These are phyloP conservation scores for Martes flavigula DNA, from an alignment of 2,797 vertebrate species.

Conservation along the genomic window DNA sequence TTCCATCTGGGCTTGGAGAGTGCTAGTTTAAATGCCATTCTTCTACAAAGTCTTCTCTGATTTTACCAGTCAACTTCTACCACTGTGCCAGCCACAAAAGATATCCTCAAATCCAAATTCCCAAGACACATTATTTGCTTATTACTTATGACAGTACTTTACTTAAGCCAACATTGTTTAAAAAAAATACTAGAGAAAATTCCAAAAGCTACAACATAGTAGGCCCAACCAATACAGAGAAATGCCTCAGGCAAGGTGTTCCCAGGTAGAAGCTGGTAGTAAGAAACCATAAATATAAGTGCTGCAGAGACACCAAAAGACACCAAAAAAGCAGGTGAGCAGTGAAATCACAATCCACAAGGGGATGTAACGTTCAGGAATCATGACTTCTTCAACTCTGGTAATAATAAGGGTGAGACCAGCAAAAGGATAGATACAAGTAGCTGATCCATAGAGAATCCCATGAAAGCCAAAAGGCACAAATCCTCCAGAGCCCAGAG, in stretches of 20 bases:
- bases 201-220: slow-evolving; percentile 93
- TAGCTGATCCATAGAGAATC: background rate
- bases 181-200: slow-evolving; percentile 95
- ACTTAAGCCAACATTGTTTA: slow-evolving; percentile 80
- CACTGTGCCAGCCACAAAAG: background rate
- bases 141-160: background rate
- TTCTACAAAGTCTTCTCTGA: background rate
- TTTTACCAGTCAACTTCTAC: background rate
- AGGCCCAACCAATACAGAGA: slow-evolving; percentile 89
- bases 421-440: background rate
- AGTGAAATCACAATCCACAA: background rate
- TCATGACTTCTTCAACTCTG: background rate
- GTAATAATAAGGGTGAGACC: background rate
- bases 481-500: background rate
- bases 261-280: slow-evolving; percentile 89
- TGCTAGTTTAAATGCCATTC: slow-evolving; percentile 20
- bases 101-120: background rate
- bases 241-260: slow-evolving; percentile 94
- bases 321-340: background rate
- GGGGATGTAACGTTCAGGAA: background rate
- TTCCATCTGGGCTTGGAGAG: background rate
- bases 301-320: background rate
- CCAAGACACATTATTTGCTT: background rate
- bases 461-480: background rate
- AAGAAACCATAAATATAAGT: slow-evolving; percentile 76